Evolutionary conservation across 2,888 invertebrate genomes (phyloP).

Genomic region (Lapara coniferarum): DNA sequence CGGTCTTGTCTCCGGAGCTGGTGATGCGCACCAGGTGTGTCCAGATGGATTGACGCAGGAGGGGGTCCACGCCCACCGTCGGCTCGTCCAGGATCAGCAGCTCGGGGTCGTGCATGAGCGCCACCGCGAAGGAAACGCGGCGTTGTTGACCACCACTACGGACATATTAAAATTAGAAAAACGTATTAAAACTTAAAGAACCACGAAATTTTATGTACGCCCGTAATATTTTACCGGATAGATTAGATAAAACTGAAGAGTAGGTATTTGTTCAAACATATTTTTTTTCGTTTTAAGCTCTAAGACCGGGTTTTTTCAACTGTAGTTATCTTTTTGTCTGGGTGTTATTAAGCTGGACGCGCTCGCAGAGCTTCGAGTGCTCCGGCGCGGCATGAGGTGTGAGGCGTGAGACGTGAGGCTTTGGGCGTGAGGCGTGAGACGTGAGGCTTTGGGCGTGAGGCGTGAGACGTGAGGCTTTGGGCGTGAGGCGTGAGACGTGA

Average conservation of each 20-base stretch:
- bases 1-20: constrained; percentile 94
- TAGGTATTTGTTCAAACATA: background rate
- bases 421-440: too few relatives aligned
- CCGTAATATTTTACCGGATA: background rate
- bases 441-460: too few relatives aligned
- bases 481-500: too few relatives aligned
- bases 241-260: background rate
- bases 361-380: too few relatives aligned
- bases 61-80: constrained; percentile 96
- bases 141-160: constrained; percentile 95
- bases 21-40: constrained; percentile 95
- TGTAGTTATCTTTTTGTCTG: too few relatives aligned
- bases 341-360: too few relatives aligned
- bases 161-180: constrained; percentile 27
- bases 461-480: too few relatives aligned
- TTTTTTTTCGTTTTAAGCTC: too few relatives aligned
- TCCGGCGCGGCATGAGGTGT: too few relatives aligned
- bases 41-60: constrained; percentile 96
- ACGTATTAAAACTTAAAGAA: background rate
- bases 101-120: constrained; percentile 96
- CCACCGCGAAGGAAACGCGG: constrained; percentile 95
- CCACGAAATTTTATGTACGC: too few relatives aligned
- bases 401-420: too few relatives aligned
- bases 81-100: constrained; percentile 96
- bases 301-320: too few relatives aligned